These are phyloP conservation scores for Sitobion miscanthi DNA, from an alignment of 1,140 invertebrate species.

Conservation along the genomic window DNA sequence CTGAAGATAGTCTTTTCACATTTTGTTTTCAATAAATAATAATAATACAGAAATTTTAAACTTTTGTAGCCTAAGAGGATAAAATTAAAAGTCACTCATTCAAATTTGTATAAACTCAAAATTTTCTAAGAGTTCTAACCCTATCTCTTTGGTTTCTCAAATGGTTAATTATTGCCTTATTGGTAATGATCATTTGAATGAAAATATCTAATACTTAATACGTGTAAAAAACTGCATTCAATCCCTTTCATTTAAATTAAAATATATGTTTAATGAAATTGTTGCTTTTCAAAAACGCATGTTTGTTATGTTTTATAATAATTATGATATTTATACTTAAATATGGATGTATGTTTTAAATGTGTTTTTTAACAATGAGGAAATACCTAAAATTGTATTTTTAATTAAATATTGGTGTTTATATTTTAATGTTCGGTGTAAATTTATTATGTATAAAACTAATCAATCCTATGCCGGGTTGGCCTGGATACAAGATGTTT, in stretches of 20 bases:
- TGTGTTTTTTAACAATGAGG: not conserved
- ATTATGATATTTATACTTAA: conserved; percentile 39
- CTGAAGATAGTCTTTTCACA: not conserved
- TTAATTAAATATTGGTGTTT: not conserved
- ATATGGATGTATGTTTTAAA: conserved; percentile 32
- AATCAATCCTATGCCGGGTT: not conserved
- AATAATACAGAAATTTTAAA: too few species aligned
- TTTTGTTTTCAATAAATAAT: not conserved
- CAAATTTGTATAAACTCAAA: not conserved
- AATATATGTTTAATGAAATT: not conserved
- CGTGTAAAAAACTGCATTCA: not conserved
- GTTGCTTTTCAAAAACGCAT: not conserved
- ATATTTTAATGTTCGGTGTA: not conserved
- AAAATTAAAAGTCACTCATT: not conserved
- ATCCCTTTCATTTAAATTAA: not conserved
- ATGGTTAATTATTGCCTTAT: not conserved
- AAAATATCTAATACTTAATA: not conserved
- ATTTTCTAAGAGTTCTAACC: not conserved
- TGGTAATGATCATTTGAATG: not conserved
- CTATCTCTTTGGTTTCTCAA: not conserved
- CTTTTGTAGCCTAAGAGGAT: too few species aligned
- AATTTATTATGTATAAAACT: not conserved
- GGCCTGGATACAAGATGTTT: too few species aligned
- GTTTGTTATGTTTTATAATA: conserved; percentile 11
- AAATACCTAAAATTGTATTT: not conserved